phyloP scores from a whole-genome alignment of 1,140 invertebrate genomes.

The Scaptodrosophila lebanonensis region DNA sequence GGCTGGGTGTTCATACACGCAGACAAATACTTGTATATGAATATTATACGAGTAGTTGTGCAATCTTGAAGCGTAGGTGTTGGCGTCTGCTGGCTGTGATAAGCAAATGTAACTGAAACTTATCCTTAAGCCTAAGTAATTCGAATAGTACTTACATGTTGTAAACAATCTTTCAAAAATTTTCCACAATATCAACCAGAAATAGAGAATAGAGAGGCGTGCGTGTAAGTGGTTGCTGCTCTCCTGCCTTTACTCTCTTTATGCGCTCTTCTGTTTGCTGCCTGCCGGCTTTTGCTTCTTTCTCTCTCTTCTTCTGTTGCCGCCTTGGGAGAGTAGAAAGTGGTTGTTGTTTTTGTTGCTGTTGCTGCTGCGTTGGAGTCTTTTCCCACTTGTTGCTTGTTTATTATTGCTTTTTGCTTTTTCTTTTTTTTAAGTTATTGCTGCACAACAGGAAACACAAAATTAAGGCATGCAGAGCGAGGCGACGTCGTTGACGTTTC shows the following conservation, averaged over 20 bases:
- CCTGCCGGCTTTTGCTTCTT: constrained; percentile 54
- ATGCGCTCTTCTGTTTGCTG: constrained; percentile 17
- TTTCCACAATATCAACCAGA: too few relatives aligned
- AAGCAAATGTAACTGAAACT: too few relatives aligned
- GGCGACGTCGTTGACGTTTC: constrained; percentile 23
- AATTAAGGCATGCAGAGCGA: constrained; percentile 62
- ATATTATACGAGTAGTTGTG: too few relatives aligned
- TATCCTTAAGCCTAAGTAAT: too few relatives aligned
- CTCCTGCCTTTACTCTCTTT: constrained; percentile 1
- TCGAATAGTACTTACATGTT: too few relatives aligned
- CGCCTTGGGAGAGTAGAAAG: constrained; percentile 46
- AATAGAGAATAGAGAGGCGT: too few relatives aligned
- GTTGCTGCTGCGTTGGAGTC: constrained; percentile 1
- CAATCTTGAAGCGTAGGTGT: too few relatives aligned
- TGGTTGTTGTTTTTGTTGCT: constrained; percentile 14
- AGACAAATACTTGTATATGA: neutral
- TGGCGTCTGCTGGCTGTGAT: too few relatives aligned
- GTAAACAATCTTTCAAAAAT: too few relatives aligned
- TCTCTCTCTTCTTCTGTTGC: too few relatives aligned
- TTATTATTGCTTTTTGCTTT: constrained; percentile 18
- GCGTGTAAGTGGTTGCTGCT: too few relatives aligned
- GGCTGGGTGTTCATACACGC: constrained; percentile 1
- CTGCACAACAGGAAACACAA: constrained; percentile 61
- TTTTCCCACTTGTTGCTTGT: constrained; percentile 62
- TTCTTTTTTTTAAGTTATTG: constrained; percentile 21